Evolutionary conservation across 2,113 vertebrate species (phyloP), one percentile per base, ranked within the genome.

Genomic region (Nipponia nippon): DNA sequence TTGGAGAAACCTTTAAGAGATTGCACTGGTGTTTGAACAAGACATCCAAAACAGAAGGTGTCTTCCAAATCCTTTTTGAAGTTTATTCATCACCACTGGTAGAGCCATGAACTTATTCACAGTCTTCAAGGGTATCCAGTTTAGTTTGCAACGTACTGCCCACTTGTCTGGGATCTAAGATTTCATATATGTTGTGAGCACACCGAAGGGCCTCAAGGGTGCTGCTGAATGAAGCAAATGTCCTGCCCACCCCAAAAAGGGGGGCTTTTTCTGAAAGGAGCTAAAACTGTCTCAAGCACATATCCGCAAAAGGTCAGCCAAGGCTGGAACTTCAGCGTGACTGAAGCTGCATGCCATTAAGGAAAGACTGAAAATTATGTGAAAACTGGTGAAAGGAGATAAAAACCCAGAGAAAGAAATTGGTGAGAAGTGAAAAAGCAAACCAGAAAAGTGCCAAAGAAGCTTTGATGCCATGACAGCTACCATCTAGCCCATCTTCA

Each of bases 381-480:
- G 42, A 53, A 81, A 89, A 83, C 5, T n/a, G 56, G 34, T 1
- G 3, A 36, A 87, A 87, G 58, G 72, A 82, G 89, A 93, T 29
- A 79, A 93, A 92, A 96, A 70, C 13, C 23, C 70, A 25, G 62
- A 69, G 38, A 65, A 88, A 87, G 13, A 29, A 88, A 91, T 6
- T 16, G 36, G 36, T 91, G 61, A 95, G 49, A 82, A 94, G 42
- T 52, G 58, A 40, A 86, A 92, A 89, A 88, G 38, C 66, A 90
- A 93, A 97, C 55, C 62, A 90, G 50, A 83, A 83, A 90, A 55
- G 71, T 80, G 55, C 58, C 75, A 83, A 42, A 91, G 66, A 70
- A 58, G 89, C 87, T 90, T 87, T 95, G 93, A 90, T 90, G 87
- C 79, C 55, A 17, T 81, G 89, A 93, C 91, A 95, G 91, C 87